These are phyloP conservation scores for Hemibagrus guttatus DNA, from an alignment of 2,797 vertebrate species.

Conservation along the genomic window DNA sequence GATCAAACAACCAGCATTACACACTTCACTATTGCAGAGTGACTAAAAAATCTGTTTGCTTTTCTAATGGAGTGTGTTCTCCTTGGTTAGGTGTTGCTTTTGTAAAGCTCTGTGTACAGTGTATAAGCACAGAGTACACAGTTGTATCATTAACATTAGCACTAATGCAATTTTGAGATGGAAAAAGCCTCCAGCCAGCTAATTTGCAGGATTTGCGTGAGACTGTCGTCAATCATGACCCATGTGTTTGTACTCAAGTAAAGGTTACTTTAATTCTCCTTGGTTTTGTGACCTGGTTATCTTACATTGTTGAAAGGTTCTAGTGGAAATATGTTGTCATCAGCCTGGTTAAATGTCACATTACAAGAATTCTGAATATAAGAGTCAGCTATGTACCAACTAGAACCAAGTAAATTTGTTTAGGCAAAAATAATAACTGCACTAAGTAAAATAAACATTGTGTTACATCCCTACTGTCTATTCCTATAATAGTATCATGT, in stretches of 20 bases:
- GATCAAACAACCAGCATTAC: conserved; percentile 38
- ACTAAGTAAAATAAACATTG: neutral
- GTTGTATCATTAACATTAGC: conserved; percentile 73
- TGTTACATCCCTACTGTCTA: neutral
- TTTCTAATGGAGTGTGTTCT: conserved; percentile 75
- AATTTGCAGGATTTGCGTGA: conserved; percentile 56
- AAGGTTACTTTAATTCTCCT: neutral
- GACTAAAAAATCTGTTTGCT: conserved; percentile 69
- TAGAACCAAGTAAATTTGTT: neutral
- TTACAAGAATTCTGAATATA: neutral
- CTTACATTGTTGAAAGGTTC: neutral
- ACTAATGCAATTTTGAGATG: conserved; percentile 77
- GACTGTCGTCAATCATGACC: conserved; percentile 57
- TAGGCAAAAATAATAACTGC: neutral
- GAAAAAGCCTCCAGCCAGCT: conserved; percentile 68
- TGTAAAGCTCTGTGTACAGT: conserved; percentile 7
- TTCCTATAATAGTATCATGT: neutral
- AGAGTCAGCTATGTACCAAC: neutral
- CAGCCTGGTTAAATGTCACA: neutral
- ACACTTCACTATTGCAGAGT: conserved; percentile 30
- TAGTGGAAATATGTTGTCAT: neutral
- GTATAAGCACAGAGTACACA: conserved; percentile 62
- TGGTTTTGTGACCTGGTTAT: neutral
- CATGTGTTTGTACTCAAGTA: neutral
- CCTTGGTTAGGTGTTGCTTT: conserved; percentile 51